These are phyloP conservation scores for Spatulosminthurus flaviceps DNA, from an alignment of 2,888 invertebrate species.

Conservation along the genomic window DNA sequence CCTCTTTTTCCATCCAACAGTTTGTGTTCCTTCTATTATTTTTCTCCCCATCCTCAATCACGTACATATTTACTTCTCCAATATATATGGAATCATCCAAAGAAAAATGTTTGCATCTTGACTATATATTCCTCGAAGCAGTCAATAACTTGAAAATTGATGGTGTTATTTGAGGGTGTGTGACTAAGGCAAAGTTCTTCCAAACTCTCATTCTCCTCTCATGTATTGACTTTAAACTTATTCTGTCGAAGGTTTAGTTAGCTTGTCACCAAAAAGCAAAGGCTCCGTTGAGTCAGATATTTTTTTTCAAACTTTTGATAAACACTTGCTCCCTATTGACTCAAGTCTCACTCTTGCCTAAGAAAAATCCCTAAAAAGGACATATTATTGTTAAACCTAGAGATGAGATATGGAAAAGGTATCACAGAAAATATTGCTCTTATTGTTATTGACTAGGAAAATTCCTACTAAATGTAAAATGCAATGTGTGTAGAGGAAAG, in stretches of 20 bases:
- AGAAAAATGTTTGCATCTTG: neutral
- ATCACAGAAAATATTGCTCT: no score
- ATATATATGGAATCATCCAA: neutral
- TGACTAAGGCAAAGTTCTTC: no score
- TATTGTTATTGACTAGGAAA: no score
- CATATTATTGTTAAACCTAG: no score
- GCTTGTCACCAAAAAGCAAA: constrained; percentile 18
- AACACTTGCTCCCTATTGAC: neutral
- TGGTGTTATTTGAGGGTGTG: no score
- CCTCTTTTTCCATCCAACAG: neutral
- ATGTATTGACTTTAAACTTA: neutral
- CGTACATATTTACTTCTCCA: constrained; percentile 1
- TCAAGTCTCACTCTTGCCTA: neutral
- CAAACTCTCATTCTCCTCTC: no score
- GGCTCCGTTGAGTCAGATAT: neutral
- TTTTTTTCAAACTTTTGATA: neutral
- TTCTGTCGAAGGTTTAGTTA: constrained; percentile 9
- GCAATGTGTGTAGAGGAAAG: no score
- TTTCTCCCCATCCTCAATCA: neutral
- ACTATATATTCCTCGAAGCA: neutral
- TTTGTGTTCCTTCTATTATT: no score
- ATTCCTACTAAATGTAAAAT: no score
- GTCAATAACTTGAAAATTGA: no score
- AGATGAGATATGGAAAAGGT: no score
- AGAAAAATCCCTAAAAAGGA: no score